Percentiles rank a stretch among this genome's conserved stretches.
Conservation (phyloP, 1,140 invertebrate species). For the Drosophila carrolli region DNA sequence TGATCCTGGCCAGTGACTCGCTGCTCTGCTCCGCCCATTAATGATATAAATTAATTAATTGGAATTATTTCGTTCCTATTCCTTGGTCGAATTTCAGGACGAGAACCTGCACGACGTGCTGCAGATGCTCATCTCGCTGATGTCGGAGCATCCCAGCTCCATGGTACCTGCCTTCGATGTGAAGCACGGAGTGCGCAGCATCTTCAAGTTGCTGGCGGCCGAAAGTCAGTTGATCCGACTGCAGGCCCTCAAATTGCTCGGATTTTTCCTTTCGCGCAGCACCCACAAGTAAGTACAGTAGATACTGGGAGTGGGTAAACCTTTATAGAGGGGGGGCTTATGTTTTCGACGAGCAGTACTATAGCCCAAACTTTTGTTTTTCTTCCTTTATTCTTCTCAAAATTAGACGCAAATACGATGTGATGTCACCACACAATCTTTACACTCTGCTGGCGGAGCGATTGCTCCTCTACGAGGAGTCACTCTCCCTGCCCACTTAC, state of each 20-base stretch:
- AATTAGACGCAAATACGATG: conserved; percentile 98
- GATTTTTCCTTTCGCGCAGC: conserved; percentile 97
- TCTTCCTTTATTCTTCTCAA: background rate
- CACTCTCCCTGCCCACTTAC: conserved; percentile 96
- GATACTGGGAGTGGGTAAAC: too few relatives aligned
- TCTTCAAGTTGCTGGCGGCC: conserved; percentile 98
- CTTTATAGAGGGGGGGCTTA: too few relatives aligned
- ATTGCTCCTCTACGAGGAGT: conserved; percentile 94
- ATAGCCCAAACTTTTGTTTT: background rate
- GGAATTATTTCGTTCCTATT: background rate
- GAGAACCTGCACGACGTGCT: conserved; percentile 99
- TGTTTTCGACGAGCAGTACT: too few relatives aligned
- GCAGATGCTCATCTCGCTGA: conserved; percentile 97
- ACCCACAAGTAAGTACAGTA: conserved; percentile 93
- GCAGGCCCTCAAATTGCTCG: conserved; percentile 97
- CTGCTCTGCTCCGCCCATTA: too few relatives aligned
- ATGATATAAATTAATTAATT: background rate
- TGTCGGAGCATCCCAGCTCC: conserved; percentile 98
- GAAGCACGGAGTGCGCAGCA: conserved; percentile 97
- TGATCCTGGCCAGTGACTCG: background rate
- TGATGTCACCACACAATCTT: conserved; percentile 99
- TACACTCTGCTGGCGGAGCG: conserved; percentile 98
- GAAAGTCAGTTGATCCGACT: conserved; percentile 97
- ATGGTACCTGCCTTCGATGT: conserved; percentile 99
- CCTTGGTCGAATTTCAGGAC: conserved; percentile 87